These are phyloP conservation scores for Scelioninae gen. 1 DNA, from an alignment of 2,888 invertebrate species.

Conservation along the genomic window DNA sequence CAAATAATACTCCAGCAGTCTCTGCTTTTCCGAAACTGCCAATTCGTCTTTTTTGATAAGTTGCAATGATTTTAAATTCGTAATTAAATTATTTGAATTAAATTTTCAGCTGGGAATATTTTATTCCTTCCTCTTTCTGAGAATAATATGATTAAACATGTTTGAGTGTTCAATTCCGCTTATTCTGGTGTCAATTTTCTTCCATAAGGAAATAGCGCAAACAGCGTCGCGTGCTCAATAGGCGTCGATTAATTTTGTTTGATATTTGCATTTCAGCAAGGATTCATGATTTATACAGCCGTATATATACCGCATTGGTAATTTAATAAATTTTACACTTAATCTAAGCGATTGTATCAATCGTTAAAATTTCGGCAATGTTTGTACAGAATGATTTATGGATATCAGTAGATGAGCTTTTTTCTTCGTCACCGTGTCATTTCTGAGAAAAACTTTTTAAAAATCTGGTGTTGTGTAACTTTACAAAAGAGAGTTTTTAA, in stretches of 20 bases:
- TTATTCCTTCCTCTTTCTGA: constrained; percentile 7
- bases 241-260: constrained; percentile 41
- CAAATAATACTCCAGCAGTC: too few relatives aligned
- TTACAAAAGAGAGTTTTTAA: too few relatives aligned
- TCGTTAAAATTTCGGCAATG: constrained; percentile 64
- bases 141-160: neutral
- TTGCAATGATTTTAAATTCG: too few relatives aligned
- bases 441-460: too few relatives aligned
- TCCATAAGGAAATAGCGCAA: constrained; percentile 38
- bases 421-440: too few relatives aligned
- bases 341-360: constrained; percentile 70
- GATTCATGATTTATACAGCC: constrained; percentile 54
- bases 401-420: constrained; percentile 39
- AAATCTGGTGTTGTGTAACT: too few relatives aligned
- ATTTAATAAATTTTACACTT: constrained; percentile 64
- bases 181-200: constrained; percentile 32
- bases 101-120: neutral
- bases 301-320: constrained; percentile 59
- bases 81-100: too few relatives aligned
- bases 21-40: too few relatives aligned
- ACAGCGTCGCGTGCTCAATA: constrained; percentile 40
- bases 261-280: constrained; percentile 60
- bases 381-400: constrained; percentile 66
- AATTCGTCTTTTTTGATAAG: too few relatives aligned
- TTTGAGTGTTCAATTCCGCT: constrained; percentile 11